Conservation (phyloP, 2,797 vertebrate species). For the Chiloscyllium punctatum region DNA sequence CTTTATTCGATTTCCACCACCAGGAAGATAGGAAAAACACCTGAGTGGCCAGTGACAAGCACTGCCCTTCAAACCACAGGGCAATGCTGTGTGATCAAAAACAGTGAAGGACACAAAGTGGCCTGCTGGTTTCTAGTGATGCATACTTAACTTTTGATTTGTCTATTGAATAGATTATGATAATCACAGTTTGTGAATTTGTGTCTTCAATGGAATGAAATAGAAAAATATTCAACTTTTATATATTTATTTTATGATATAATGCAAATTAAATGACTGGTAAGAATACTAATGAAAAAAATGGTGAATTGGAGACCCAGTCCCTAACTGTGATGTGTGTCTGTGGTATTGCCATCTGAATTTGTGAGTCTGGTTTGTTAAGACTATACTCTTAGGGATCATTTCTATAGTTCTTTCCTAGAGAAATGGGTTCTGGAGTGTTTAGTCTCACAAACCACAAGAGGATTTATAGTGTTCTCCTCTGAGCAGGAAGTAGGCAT, state of each 20-base stretch:
- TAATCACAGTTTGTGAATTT: not conserved
- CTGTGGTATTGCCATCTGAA: rapidly evolving
- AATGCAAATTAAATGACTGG: not conserved
- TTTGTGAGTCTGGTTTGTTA: rapidly evolving
- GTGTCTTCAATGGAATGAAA: not conserved
- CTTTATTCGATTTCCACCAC: no score
- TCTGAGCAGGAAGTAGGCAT: conserved; percentile 39
- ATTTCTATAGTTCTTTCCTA: conserved; percentile 50
- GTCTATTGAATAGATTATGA: not conserved
- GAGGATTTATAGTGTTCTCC: not conserved
- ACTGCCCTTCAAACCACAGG: no score
- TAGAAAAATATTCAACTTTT: not conserved
- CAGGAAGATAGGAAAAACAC: no score
- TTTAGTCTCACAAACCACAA: conserved; percentile 45
- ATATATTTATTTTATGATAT: not conserved
- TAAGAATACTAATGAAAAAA: not conserved
- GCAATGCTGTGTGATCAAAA: no score
- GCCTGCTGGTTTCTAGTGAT: not conserved
- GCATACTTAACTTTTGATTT: not conserved
- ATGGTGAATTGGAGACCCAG: not conserved
- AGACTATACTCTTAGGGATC: conserved; percentile 52
- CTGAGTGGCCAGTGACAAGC: no score
- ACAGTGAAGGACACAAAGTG: no score
- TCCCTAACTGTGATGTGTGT: not conserved
- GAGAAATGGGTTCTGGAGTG: conserved; percentile 45